These are phyloP conservation scores for Neogobius melanostomus DNA, from an alignment of 2,113 vertebrate species.

Conservation along the genomic window DNA sequence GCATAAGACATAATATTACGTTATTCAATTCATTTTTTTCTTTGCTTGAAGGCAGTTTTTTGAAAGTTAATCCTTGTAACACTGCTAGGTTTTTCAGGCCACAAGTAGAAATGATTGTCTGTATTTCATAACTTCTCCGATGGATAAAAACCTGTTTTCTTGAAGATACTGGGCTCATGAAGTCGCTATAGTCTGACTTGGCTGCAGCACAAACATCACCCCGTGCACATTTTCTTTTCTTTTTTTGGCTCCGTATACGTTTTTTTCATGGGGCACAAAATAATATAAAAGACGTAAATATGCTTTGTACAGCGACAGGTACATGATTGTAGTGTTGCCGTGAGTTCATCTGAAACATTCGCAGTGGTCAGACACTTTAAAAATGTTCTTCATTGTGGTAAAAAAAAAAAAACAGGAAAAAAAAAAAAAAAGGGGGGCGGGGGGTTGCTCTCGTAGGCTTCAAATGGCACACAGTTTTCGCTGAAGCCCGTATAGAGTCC, in stretches of 20 bases:
- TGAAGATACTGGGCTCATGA: background rate
- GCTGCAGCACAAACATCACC: constrained; percentile 36
- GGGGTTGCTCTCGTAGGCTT: constrained; percentile 20
- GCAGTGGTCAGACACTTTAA: constrained; percentile 87
- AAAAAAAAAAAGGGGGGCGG: constrained; percentile 46
- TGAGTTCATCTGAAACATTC: constrained; percentile 76
- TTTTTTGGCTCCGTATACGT: constrained; percentile 41
- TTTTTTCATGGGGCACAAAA: constrained; percentile 40
- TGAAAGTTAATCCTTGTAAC: background rate
- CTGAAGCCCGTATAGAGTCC: background rate
- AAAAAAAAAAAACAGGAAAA: constrained; percentile 57
- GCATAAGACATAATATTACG: background rate
- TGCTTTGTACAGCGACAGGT: constrained; percentile 67
- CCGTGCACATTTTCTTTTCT: constrained; percentile 15
- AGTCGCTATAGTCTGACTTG: constrained; percentile 54
- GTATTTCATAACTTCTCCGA: background rate
- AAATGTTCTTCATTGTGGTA: constrained; percentile 65
- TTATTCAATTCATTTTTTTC: background rate
- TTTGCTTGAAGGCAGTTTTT: constrained; percentile 8
- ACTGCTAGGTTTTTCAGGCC: background rate
- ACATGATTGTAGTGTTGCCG: constrained; percentile 53
- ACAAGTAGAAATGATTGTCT: constrained; percentile 1
- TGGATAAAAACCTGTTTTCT: background rate
- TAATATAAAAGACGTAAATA: constrained; percentile 62
- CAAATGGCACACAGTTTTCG: constrained; percentile 80